Percentiles rank a stretch among this genome's conserved stretches.
Evolutionary conservation across 2,888 invertebrate species (phyloP).

Genomic region (Melitaea athalia): DNA sequence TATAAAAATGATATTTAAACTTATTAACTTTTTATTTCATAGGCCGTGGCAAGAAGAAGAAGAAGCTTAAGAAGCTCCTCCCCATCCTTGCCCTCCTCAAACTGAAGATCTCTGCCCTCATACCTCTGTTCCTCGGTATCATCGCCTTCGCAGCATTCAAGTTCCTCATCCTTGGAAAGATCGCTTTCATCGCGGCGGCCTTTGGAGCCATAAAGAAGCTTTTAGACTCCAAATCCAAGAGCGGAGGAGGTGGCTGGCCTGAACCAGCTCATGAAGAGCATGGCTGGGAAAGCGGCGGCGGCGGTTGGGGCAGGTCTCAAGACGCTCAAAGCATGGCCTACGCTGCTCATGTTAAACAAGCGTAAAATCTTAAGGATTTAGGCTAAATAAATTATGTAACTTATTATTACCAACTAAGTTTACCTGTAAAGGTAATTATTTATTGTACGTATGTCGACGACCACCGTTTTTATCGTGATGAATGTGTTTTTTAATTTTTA

Average conservation of each 20-base stretch:
- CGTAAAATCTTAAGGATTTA: slow-evolving; percentile 48
- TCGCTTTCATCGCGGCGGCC: slow-evolving; percentile 89
- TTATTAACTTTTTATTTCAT: slow-evolving; percentile 40
- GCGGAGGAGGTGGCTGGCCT: slow-evolving; percentile 84
- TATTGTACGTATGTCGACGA: slow-evolving; percentile 44
- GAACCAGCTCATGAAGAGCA: slow-evolving; percentile 84
- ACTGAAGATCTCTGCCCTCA: slow-evolving; percentile 88
- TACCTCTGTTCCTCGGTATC: slow-evolving; percentile 88
- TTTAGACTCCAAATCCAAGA: slow-evolving; percentile 86
- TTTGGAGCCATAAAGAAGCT: slow-evolving; percentile 87
- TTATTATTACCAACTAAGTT: slow-evolving; percentile 40
- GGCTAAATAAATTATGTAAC: slow-evolving; percentile 43
- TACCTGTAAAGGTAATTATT: slow-evolving; percentile 39
- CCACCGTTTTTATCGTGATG: slow-evolving; percentile 56
- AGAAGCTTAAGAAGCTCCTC: slow-evolving; percentile 88
- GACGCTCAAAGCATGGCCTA: slow-evolving; percentile 87
- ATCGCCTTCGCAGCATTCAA: slow-evolving; percentile 92
- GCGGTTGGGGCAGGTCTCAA: slow-evolving; percentile 85
- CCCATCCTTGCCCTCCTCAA: slow-evolving; percentile 89
- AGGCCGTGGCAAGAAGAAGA: slow-evolving; percentile 91
- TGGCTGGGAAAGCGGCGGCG: slow-evolving; percentile 73
- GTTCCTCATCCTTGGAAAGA: slow-evolving; percentile 91
- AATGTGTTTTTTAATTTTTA: slow-evolving; percentile 46
- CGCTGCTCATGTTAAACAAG: slow-evolving; percentile 81
- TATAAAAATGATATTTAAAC: neutral